Evolutionary conservation across 2,797 vertebrate genomes (phyloP).

Genomic region (Karalla daura): DNA sequence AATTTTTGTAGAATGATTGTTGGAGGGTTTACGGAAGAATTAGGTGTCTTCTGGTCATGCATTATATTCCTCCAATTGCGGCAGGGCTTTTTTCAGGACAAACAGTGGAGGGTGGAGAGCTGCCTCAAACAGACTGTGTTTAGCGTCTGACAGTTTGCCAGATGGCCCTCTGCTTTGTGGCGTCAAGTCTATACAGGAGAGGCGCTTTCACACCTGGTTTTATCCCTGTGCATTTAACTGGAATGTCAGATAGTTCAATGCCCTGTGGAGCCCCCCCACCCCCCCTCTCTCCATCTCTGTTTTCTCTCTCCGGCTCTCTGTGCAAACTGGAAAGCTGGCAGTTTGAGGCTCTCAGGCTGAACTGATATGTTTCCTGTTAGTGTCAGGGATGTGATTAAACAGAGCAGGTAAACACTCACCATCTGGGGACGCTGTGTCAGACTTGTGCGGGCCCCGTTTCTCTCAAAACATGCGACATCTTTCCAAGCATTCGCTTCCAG

Average conservation of each 20-base stretch:
- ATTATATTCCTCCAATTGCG: constrained; percentile 5
- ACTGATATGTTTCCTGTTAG: constrained; percentile 43
- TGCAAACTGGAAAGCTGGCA: constrained; percentile 18
- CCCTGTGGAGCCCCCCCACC: constrained; percentile 28
- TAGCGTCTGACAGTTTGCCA: constrained; percentile 67
- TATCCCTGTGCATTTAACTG: constrained; percentile 63
- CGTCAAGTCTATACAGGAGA: constrained; percentile 79
- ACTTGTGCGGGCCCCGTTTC: not conserved
- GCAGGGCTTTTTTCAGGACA: constrained; percentile 28
- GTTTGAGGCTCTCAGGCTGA: constrained; percentile 27
- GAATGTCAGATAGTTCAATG: constrained; percentile 69
- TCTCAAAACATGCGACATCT: not conserved
- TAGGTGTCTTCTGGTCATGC: constrained; percentile 2
- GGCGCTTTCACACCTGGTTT: constrained; percentile 79
- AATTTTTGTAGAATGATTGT: not conserved
- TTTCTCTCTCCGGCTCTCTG: constrained; percentile 20
- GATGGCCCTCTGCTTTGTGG: constrained; percentile 69
- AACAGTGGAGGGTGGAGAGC: constrained; percentile 35
- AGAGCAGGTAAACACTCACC: constrained; percentile 43
- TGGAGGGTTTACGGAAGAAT: not conserved
- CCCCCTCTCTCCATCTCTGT: constrained; percentile 12
- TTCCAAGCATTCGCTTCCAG: not conserved
- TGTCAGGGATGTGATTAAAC: constrained; percentile 45
- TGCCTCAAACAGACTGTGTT: constrained; percentile 52
- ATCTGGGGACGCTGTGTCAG: constrained; percentile 38